Evolutionary conservation across 2,113 vertebrate species (phyloP).

Genomic region (Pygoscelis adeliae): DNA sequence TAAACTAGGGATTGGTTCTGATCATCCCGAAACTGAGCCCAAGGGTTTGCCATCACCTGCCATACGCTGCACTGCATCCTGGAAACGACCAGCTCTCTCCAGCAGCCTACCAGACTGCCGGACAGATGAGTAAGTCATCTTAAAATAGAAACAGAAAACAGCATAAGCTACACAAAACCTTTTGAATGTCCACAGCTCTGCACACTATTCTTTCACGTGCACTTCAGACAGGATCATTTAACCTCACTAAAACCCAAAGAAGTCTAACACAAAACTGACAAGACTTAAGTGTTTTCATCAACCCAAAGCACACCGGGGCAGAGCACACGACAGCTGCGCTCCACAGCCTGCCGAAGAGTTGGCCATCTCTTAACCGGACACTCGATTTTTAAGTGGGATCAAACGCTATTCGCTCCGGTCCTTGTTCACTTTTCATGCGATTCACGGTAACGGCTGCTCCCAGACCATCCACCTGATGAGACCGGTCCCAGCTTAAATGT

Average conservation of each 20-base stretch:
- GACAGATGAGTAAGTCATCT: neutral
- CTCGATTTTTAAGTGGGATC: neutral
- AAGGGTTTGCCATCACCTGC: neutral
- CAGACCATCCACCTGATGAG: neutral
- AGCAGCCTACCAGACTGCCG: neutral
- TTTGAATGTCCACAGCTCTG: neutral
- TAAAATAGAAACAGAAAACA: neutral
- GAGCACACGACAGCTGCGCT: neutral
- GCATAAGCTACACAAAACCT: neutral
- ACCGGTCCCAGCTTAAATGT: neutral
- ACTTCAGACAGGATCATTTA: neutral
- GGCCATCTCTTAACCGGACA: neutral
- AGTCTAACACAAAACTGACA: neutral
- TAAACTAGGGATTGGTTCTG: neutral
- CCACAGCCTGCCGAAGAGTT: fast-evolving
- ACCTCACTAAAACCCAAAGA: neutral
- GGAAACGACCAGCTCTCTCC: neutral
- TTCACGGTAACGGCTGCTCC: neutral
- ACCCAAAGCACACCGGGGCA: neutral
- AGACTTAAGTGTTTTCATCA: neutral
- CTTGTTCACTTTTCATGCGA: neutral
- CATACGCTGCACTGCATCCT: fast-evolving
- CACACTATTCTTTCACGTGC: fast-evolving
- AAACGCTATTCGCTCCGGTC: neutral
- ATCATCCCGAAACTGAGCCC: neutral